phyloP scores from a whole-genome alignment of 2,888 invertebrate species.

The Aricia artaxerxes region DNA sequence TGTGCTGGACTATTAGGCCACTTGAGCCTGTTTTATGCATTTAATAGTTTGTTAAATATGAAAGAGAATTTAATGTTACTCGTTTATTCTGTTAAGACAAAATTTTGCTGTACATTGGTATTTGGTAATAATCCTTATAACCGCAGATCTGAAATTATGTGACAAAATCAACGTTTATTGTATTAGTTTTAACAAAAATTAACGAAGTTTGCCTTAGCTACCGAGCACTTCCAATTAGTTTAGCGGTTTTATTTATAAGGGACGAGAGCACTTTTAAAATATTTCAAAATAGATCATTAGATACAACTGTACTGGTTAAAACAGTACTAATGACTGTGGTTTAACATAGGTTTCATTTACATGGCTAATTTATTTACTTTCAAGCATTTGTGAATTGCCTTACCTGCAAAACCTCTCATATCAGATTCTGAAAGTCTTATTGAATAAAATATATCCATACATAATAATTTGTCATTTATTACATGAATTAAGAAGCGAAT shows the following conservation, averaged over 20 bases:
- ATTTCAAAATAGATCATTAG: conserved; percentile 54
- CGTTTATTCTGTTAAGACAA: conserved; percentile 50
- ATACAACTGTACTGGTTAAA: conserved; percentile 47
- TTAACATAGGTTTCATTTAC: conserved; percentile 46
- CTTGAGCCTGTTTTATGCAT: conserved; percentile 66
- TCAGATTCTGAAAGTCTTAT: conserved; percentile 76
- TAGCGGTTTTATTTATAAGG: conserved; percentile 35
- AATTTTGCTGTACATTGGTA: conserved; percentile 35
- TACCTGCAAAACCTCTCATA: conserved; percentile 69
- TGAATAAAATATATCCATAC: conserved; percentile 73
- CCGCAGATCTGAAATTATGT: conserved; percentile 50
- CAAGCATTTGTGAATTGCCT: conserved; percentile 71
- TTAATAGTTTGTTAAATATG: conserved; percentile 77
- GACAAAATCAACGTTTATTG: conserved; percentile 44
- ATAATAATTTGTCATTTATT: conserved; percentile 44
- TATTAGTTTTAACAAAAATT: conserved; percentile 41
- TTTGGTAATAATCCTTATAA: conserved; percentile 30
- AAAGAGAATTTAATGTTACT: conserved; percentile 72
- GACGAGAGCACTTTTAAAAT: conserved; percentile 59
- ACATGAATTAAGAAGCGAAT: no score
- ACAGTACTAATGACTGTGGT: conserved; percentile 57
- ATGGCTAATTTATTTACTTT: conserved; percentile 72
- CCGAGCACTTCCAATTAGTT: conserved; percentile 2
- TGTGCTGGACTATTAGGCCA: conserved; percentile 58
- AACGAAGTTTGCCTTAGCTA: conserved; percentile 52